Evolutionary conservation across 2,888 invertebrate species (phyloP).

Genomic region (Amiota mariae): DNA sequence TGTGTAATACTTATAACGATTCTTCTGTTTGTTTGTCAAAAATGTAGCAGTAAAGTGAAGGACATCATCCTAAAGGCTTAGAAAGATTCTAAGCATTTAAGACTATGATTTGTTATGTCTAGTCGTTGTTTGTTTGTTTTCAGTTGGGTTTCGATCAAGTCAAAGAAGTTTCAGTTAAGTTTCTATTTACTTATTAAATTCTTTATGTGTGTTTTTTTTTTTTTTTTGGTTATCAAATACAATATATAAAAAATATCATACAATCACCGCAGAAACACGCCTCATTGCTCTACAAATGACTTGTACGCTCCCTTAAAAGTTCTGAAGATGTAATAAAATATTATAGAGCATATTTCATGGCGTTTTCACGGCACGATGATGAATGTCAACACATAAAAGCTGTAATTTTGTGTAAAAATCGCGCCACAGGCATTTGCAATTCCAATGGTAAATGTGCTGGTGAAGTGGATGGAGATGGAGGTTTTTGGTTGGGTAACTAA

Average conservation of each 20-base stretch:
- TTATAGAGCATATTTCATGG: constrained; percentile 60
- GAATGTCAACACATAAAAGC: constrained; percentile 65
- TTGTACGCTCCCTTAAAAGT: not conserved
- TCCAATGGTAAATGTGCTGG: not conserved
- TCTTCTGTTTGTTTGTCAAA: not conserved
- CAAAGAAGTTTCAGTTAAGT: too few relatives aligned
- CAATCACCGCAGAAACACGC: constrained; percentile 13
- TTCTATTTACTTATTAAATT: too few relatives aligned
- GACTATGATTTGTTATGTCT: constrained; percentile 16
- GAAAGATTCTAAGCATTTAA: not conserved
- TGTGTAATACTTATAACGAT: constrained; percentile 14
- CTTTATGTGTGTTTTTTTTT: not conserved
- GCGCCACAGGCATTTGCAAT: constrained; percentile 16
- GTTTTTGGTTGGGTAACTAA: not conserved
- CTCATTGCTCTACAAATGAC: constrained; percentile 17
- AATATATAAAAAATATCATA: not conserved
- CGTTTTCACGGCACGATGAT: constrained; percentile 58
- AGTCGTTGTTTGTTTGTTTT: constrained; percentile 6
- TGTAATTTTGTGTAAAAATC: constrained; percentile 63
- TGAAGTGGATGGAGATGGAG: not conserved
- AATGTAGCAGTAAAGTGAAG: not conserved
- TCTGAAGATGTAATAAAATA: constrained; percentile 46
- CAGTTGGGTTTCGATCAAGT: too few relatives aligned
- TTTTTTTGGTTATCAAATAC: not conserved
- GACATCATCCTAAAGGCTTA: not conserved